phyloP scores from a whole-genome alignment of 2,888 invertebrate species.

The Meta bourneti region DNA sequence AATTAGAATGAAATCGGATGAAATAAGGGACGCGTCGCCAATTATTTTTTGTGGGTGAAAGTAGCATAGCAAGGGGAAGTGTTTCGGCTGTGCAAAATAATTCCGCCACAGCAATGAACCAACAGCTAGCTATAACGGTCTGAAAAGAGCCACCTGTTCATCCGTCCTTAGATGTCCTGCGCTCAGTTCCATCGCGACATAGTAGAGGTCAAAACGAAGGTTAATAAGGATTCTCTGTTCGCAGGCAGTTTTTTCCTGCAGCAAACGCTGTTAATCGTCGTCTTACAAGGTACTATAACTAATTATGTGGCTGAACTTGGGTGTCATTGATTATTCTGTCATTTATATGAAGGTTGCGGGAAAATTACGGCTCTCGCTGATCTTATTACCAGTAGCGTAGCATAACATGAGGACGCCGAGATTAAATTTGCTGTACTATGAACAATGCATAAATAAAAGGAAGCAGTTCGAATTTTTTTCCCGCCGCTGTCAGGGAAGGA shows the following conservation, averaged over 20 bases:
- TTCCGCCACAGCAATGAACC: neutral
- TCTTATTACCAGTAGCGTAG: no score
- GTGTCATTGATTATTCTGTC: neutral
- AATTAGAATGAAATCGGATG: neutral
- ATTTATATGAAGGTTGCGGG: no score
- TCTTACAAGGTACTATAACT: neutral
- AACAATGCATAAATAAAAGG: no score
- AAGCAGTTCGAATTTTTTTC: no score
- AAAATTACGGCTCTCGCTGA: no score
- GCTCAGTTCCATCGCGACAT: neutral
- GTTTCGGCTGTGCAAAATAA: neutral
- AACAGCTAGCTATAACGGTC: neutral
- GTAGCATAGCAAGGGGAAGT: neutral
- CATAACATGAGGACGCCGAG: no score
- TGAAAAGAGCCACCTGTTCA: conserved; percentile 44
- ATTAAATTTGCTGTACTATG: no score
- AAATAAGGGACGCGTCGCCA: neutral
- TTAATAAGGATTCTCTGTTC: conserved; percentile 15
- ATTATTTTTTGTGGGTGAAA: neutral
- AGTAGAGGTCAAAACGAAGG: conserved; percentile 25
- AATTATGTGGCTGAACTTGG: conserved; percentile 6
- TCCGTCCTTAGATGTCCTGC: neutral
- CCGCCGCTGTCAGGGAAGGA: no score
- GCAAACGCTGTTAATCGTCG: neutral
- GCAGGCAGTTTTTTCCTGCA: neutral